Evolutionary conservation across 1,140 invertebrate genomes (phyloP), one percentile per base, ranked within the genome.

Genomic region (Listronotus oregonensis): DNA sequence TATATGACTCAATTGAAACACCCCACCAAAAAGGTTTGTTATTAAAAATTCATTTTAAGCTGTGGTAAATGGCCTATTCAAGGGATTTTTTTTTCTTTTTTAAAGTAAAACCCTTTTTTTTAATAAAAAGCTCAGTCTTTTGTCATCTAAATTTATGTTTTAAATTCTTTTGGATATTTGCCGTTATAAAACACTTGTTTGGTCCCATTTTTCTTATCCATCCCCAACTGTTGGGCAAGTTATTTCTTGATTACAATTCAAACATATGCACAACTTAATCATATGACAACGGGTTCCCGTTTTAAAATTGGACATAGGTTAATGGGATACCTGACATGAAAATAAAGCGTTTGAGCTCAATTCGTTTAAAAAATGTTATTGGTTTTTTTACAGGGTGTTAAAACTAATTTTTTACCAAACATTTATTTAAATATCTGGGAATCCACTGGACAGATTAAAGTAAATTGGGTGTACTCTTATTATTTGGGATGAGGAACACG

Each of bases 211-310:
- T 92, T 88, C 77, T 80, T 96, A 46, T 82, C 86, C 64, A 77
- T 90, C 43, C 95, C 93, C 50, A 94, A 94, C 66, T 96, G 94
- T 78, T 84, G 92, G 78, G 80, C 86, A 1, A 84, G 86, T 49
- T 91, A 89, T 85, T 80, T 94, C 18, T 95, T 58, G 80, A 86
- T 42, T 86, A 91, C 74, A 80, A 83, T 55, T 77, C 77, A 44
- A 79, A 80, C 61, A 85, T 87, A 78, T 10, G 21, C 21, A 27
- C 5, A 27, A 27, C 21, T 5, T 27, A 27, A 3, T 27, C 21
- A 27, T 27, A 27, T 8, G 12, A 18, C 6, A 49, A 42, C 51
- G 11, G 50, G 63, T 49, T 15, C 15, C 18, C 32, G n/a, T n/a
- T n/a, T n/a, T n/a, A n/a, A n/a, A n/a, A n/a, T n/a, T n/a, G n/a